Conservation (phyloP, 2,113 vertebrate species). For the zebrafish (Danio rerio) region GRCz12tu NC_133184.1:5743001-5743500, state of each 20-base stretch:
- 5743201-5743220: neutral
- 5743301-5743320: conserved; percentile 48
- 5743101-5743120: neutral
- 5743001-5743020: neutral
- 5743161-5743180: neutral
- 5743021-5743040: neutral
- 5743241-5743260: conserved; percentile 45
- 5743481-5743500: conserved; percentile 4
- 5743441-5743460: neutral
- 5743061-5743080: neutral
- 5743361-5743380: conserved; percentile 15
- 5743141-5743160: neutral
- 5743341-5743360: conserved; percentile 44
- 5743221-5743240: conserved; percentile 37
- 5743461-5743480: neutral
- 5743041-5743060: neutral
- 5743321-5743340: conserved; percentile 54
- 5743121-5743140: neutral
- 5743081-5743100: neutral
- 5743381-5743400: conserved; percentile 23
- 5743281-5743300: conserved; percentile 45
- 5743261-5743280: conserved; percentile 61
- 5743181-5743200: neutral
- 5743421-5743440: neutral
- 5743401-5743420: conserved; percentile 4